Percentiles rank a stretch among this genome's conserved stretches.
These are phyloP conservation scores for Apostichopus parvimensis DNA, from an alignment of 35 echinoderm and acorn worm species.

Conservation along the genomic window DNA sequence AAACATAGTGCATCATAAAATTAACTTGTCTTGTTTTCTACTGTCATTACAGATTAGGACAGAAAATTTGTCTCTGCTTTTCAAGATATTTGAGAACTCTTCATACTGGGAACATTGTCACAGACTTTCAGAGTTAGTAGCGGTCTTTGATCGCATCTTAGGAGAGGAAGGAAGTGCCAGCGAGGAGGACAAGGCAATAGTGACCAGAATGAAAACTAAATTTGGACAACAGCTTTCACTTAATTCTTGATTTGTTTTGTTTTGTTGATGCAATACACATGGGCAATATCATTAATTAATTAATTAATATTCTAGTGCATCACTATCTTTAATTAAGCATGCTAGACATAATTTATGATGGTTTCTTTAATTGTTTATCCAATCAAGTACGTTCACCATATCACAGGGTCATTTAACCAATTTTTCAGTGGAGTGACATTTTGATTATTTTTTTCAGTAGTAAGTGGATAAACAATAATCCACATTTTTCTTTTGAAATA, in stretches of 20 bases:
- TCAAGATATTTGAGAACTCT: constrained; percentile 78
- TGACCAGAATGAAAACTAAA: constrained; percentile 56
- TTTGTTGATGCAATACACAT: not conserved
- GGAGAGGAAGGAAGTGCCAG: constrained; percentile 74
- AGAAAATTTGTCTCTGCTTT: constrained; percentile 77
- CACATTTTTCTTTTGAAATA: too few relatives aligned
- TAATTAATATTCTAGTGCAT: not conserved
- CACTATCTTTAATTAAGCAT: not conserved
- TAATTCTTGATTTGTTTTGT: constrained; percentile 5
- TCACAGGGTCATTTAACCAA: too few relatives aligned
- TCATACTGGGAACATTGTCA: constrained; percentile 88
- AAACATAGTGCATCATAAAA: too few relatives aligned
- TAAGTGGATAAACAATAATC: too few relatives aligned
- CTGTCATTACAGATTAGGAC: constrained; percentile 66
- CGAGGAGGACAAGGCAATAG: constrained; percentile 71
- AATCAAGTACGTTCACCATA: too few relatives aligned
- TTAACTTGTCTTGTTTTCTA: constrained; percentile 8
- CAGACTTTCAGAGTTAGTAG: constrained; percentile 65
- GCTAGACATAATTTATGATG: not conserved
- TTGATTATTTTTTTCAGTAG: too few relatives aligned
- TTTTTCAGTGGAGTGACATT: too few relatives aligned
- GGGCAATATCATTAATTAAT: not conserved
- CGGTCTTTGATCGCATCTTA: constrained; percentile 63
- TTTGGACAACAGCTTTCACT: constrained; percentile 54
- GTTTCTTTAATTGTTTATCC: not conserved